phyloP scores from a whole-genome alignment of 2,113 vertebrate genomes.

The Ceyx margarethae region DNA sequence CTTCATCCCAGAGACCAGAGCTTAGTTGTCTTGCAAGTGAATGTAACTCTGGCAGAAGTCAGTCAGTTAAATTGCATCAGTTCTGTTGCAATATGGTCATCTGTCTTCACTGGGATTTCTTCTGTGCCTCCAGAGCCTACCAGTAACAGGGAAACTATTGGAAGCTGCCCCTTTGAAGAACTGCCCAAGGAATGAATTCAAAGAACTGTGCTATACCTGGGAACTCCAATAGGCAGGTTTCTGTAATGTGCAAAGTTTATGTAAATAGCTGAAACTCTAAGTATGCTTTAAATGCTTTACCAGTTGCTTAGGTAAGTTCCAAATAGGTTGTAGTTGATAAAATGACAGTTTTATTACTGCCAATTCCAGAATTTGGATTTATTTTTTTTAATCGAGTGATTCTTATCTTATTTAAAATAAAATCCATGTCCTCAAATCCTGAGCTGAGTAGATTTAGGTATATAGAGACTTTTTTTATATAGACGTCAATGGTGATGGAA shows the following conservation, averaged over 20 bases:
- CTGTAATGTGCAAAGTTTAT: not conserved
- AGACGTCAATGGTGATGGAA: not conserved
- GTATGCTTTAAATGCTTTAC: not conserved
- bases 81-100: not conserved
- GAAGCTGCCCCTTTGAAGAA: not conserved
- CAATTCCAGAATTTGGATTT: not conserved
- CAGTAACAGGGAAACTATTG: not conserved
- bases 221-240: not conserved
- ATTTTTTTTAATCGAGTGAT: not conserved
- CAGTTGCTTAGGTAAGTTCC: not conserved
- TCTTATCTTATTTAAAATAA: not conserved
- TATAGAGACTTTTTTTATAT: not conserved
- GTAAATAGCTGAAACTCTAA: not conserved
- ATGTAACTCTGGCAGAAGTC: not conserved
- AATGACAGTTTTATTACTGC: not conserved
- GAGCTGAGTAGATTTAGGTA: rapidly evolving
- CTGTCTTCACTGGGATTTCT: not conserved
- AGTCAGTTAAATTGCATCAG: not conserved
- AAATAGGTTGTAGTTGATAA: not conserved
- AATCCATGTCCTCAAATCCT: not conserved
- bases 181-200: not conserved
- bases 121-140: not conserved
- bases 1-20: not conserved
- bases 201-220: not conserved
- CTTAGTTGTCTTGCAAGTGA: not conserved